Conservation (phyloP, 2,888 invertebrate genomes). For the Caenorhabditis sp. region DNA sequence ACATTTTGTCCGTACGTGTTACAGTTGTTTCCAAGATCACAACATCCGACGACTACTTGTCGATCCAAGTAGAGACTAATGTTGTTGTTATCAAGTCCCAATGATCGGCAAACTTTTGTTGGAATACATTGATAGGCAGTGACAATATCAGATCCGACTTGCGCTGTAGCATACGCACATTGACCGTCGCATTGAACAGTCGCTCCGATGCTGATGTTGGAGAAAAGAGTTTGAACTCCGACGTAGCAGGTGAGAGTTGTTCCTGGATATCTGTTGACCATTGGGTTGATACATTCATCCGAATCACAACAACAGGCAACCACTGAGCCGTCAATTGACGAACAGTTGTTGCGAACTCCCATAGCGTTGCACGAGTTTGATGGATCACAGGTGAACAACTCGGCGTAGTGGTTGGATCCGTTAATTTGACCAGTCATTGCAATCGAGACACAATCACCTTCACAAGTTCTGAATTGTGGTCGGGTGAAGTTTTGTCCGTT, state of each 20-base stretch:
- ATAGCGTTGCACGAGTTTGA: conserved; percentile 38
- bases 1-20: conserved; percentile 29
- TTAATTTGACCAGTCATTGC: conserved; percentile 34
- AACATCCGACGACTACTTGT: conserved; percentile 31
- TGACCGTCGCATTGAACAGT: conserved; percentile 46
- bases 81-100: conserved; percentile 45
- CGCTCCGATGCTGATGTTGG: conserved; percentile 19
- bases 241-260: conserved; percentile 46
- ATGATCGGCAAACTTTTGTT: conserved; percentile 36
- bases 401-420: conserved; percentile 27
- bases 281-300: conserved; percentile 52
- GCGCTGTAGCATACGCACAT: conserved; percentile 35
- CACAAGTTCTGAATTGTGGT: conserved; percentile 42
- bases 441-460: conserved; percentile 52
- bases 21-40: conserved; percentile 42
- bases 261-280: conserved; percentile 44
- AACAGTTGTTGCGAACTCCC: conserved; percentile 47
- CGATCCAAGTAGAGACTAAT: conserved; percentile 32
- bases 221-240: conserved; percentile 30
- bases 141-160: conserved; percentile 21
- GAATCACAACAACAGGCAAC: conserved; percentile 52
- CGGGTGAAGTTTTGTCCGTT: conserved; percentile 35
- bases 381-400: conserved; percentile 53
- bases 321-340: conserved; percentile 38
- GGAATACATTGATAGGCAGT: conserved; percentile 51